Base-by-base conservation (phyloP, 2,888 invertebrate genomes). In the Stenolophus ochropezus region DNA sequence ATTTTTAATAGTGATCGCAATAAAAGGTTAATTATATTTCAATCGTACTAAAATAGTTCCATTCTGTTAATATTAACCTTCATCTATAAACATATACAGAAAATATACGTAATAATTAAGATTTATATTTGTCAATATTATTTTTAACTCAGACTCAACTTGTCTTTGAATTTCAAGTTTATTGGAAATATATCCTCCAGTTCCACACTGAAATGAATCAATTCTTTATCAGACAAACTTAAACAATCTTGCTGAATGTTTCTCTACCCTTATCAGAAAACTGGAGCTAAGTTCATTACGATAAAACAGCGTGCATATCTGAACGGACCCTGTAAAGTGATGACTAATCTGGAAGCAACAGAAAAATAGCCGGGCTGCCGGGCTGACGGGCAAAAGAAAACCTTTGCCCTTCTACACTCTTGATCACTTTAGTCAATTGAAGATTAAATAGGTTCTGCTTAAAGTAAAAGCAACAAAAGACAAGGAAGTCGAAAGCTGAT, bases 381-480 rank as follows among this genome's bases (percentile, higher is more conserved):
- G n/a, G n/a, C n/a, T 14, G 3, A 11, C 1, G 14, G 58, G 18
- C 20, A 53, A 53, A 53, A 20, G 20, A 58, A 58, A 58, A 21
- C 58, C n/a, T 58, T 23, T 2, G 8, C 58, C 2, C n/a, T n/a
- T 23, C 11, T 58, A n/a, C n/a, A 8, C 14, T 20, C 20, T 20
- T 18, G 58, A 58, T 58, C 58, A 58, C 58, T 58, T 58, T 23
- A 23, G 58, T 14, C 58, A 58, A 58, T 58, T 58, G 58, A 58
- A 58, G 58, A 58, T 58, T 23, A 58, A 58, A 58, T 58, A 58
- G 58, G 25, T 14, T 21, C 58, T 58, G 58, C 58, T 58, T 21
- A 58, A 58, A 58, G 56, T 18, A 56, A 56, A 56, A 56, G 58
- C 58, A 58, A 58, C 58, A 58, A 58, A 53, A 53, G 53, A 20